phyloP scores from a whole-genome alignment of 23 tunicate species.

The Ascidia mentula region DNA sequence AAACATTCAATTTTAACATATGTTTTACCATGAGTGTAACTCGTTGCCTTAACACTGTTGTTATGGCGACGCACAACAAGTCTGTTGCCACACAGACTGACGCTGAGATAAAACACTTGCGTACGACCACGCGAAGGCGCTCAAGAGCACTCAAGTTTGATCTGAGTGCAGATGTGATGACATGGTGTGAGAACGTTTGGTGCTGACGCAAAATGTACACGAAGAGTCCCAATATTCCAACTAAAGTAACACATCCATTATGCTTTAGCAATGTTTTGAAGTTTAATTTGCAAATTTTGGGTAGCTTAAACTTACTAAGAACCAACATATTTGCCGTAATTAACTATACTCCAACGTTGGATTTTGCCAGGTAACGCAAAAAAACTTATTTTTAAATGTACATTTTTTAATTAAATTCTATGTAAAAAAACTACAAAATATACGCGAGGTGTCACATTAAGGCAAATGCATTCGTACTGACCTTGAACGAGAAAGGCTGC shows the following conservation, averaged over 20 bases:
- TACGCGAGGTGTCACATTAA: too few relatives aligned
- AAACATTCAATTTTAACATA: too few relatives aligned
- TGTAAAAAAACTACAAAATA: too few relatives aligned
- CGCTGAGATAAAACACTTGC: not conserved
- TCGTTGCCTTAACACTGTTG: not conserved
- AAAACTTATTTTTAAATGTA: too few relatives aligned
- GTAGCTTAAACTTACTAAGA: too few relatives aligned
- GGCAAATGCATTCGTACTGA: too few relatives aligned
- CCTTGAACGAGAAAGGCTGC: not conserved
- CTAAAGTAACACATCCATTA: not conserved
- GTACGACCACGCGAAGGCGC: not conserved
- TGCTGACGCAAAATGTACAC: not conserved
- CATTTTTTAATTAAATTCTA: too few relatives aligned
- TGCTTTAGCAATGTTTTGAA: too few relatives aligned
- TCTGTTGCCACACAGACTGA: not conserved
- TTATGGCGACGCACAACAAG: not conserved
- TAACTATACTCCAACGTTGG: too few relatives aligned
- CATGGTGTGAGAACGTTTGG: not conserved
- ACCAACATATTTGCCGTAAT: too few relatives aligned
- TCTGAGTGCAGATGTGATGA: not conserved
- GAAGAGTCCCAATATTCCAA: not conserved
- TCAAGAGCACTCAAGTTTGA: not conserved
- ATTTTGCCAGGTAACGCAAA: too few relatives aligned
- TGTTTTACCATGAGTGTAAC: not conserved
- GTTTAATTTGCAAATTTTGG: too few relatives aligned